Conservation (phyloP, 1,140 invertebrate genomes). For the Mycetomoellerius zeteki region DNA sequence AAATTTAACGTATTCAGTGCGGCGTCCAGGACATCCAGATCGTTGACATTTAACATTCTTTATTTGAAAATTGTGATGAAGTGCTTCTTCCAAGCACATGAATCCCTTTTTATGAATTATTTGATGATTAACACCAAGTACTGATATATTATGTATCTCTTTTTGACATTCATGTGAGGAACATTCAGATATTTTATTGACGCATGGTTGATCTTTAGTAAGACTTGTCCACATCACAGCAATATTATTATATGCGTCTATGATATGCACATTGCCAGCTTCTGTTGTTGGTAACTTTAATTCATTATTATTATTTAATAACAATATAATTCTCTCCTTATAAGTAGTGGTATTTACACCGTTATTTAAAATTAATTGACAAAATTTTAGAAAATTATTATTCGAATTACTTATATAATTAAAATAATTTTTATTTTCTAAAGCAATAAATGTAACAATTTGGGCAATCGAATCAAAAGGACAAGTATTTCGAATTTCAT, state of each 20-base stretch:
- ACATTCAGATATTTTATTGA: constrained; percentile 13
- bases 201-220: neutral
- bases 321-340: neutral
- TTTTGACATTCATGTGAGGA: neutral
- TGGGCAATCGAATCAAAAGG: neutral
- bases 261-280: neutral
- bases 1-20: neutral
- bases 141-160: neutral
- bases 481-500: constrained; percentile 17
- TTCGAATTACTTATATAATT: constrained; percentile 9
- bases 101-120: constrained; percentile 11
- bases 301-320: neutral
- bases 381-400: neutral
- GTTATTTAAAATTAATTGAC: constrained; percentile 9
- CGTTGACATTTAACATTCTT: constrained; percentile 6
- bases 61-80: neutral
- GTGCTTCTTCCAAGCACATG: neutral
- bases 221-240: constrained; percentile 5
- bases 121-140: neutral
- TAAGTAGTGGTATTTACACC: neutral
- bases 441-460: neutral
- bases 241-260: constrained; percentile 1
- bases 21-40: neutral
- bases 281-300: too few relatives aligned
- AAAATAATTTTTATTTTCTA: constrained; percentile 15